Conservation (phyloP, 37 sponge, comb jelly and placozoan genomes). For the Spongilla lacustris region DNA sequence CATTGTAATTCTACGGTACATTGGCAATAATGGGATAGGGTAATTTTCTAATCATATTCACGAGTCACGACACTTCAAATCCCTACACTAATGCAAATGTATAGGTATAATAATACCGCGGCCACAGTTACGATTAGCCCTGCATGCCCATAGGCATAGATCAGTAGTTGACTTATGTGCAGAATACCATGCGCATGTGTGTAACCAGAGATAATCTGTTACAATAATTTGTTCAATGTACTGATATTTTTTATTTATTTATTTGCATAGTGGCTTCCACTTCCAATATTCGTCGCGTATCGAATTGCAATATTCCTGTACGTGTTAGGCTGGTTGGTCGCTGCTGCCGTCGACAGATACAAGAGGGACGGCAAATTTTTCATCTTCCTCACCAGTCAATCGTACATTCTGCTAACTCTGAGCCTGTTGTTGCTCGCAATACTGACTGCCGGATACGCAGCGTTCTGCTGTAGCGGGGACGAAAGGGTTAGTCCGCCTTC, state of each 20-base stretch:
- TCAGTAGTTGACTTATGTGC: too few species aligned
- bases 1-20: too few species aligned
- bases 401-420: background rate
- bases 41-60: too few species aligned
- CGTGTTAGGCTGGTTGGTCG: background rate
- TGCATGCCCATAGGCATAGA: too few species aligned
- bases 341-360: background rate
- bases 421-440: background rate
- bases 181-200: too few species aligned
- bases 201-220: too few species aligned
- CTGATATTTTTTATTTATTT: background rate
- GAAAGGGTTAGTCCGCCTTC: background rate
- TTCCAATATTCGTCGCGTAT: conserved; percentile 5
- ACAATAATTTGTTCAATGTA: background rate
- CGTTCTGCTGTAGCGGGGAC: too few species aligned
- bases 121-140: too few species aligned
- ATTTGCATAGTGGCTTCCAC: background rate
- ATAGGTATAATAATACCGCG: too few species aligned
- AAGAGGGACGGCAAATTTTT: background rate
- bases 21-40: too few species aligned
- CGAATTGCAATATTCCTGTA: background rate
- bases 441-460: background rate
- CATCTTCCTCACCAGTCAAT: background rate
- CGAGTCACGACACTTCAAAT: too few species aligned
- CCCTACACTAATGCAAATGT: too few species aligned